Evolutionary conservation across 2,113 vertebrate species (phyloP).

Genomic region (Pongo abelii): DNA sequence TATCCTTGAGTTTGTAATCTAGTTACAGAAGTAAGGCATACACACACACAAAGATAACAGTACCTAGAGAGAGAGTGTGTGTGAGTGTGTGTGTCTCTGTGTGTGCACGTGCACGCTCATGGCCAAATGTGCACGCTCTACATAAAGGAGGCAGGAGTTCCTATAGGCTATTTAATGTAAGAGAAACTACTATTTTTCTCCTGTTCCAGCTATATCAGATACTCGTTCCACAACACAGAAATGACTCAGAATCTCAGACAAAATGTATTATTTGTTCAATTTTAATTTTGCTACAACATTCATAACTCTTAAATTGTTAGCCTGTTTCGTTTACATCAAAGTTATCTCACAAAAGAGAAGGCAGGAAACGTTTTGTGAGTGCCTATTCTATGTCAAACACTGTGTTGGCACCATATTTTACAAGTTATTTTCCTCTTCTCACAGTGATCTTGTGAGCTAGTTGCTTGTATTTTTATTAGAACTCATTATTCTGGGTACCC

Average conservation of each 20-base stretch:
- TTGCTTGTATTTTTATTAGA: not conserved
- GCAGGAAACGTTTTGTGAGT: not conserved
- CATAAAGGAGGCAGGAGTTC: not conserved
- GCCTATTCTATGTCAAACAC: not conserved
- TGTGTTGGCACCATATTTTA: not conserved
- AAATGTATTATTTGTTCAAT: not conserved
- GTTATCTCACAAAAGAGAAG: not conserved
- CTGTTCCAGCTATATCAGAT: not conserved
- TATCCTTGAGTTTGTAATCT: not conserved
- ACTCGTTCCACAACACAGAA: not conserved
- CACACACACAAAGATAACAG: constrained; percentile 3
- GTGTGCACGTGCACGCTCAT: not conserved
- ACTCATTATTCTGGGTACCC: not conserved
- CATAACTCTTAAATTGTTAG: not conserved
- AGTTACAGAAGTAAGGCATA: constrained; percentile 51
- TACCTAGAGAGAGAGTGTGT: not conserved
- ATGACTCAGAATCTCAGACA: not conserved
- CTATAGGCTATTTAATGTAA: not conserved
- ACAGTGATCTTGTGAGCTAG: not conserved
- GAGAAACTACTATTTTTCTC: not conserved
- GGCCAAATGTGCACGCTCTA: not conserved
- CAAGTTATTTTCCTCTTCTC: not conserved
- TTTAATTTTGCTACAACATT: not conserved
- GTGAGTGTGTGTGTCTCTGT: not conserved
- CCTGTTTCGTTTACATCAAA: not conserved